phyloP scores from a whole-genome alignment of 2,888 invertebrate genomes.

The Philereme vetulata region DNA sequence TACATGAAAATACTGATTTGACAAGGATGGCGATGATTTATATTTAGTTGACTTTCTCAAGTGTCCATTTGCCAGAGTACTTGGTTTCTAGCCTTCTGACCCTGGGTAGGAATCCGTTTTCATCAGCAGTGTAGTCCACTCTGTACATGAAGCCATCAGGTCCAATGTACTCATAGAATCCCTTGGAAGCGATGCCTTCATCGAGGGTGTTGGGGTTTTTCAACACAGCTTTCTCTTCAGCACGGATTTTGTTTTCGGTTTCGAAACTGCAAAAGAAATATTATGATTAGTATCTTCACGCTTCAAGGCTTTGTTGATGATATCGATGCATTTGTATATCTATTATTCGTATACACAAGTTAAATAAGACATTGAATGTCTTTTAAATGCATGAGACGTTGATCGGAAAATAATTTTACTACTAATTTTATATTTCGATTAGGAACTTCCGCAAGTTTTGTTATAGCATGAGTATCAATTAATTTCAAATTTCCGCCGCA shows the following conservation, averaged over 20 bases:
- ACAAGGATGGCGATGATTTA: slow-evolving; percentile 49
- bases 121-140: slow-evolving; percentile 81
- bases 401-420: slow-evolving; percentile 20
- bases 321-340: slow-evolving; percentile 15
- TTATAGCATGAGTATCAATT: slow-evolving; percentile 15
- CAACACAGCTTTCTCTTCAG: slow-evolving; percentile 77
- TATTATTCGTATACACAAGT: slow-evolving; percentile 1
- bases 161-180: slow-evolving; percentile 82
- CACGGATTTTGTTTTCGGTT: slow-evolving; percentile 82
- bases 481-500: slow-evolving; percentile 15
- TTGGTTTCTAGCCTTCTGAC: slow-evolving; percentile 75
- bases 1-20: slow-evolving; percentile 74
- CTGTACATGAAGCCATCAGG: slow-evolving; percentile 81
- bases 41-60: slow-evolving; percentile 71
- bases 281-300: slow-evolving; percentile 6
- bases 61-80: slow-evolving; percentile 78
- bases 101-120: slow-evolving; percentile 78
- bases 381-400: slow-evolving; percentile 15
- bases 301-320: slow-evolving; percentile 1
- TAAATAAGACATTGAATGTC: slow-evolving; percentile 1
- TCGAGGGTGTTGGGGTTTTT: slow-evolving; percentile 78
- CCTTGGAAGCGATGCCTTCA: slow-evolving; percentile 78
- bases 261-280: slow-evolving; percentile 68
- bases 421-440: slow-evolving; percentile 24
- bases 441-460: slow-evolving; percentile 23